phyloP scores from a whole-genome alignment of 2,797 vertebrate genomes.

The Oreortyx pictus region DNA sequence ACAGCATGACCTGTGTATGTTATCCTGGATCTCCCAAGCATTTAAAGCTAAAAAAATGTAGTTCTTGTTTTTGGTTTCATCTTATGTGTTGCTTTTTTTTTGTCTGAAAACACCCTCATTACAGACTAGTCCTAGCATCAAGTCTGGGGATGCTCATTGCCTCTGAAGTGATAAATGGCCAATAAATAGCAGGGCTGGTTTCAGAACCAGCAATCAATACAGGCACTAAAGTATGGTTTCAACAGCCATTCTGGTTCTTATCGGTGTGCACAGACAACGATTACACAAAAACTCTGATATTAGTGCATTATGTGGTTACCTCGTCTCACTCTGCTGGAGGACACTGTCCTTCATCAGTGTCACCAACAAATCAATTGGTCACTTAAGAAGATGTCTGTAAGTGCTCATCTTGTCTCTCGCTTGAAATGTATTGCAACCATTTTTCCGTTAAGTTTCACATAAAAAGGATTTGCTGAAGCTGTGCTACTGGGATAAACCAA shows the following conservation, averaged over 20 bases:
- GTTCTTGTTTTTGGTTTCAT: conserved; percentile 49
- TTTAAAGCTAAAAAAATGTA: conserved; percentile 24
- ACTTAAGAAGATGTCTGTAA: conserved; percentile 42
- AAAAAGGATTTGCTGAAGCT: conserved; percentile 65
- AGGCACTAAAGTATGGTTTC: conserved; percentile 55
- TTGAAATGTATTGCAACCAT: conserved; percentile 48
- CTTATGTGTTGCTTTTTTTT: conserved; percentile 15
- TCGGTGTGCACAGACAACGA: conserved; percentile 65
- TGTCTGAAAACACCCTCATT: conserved; percentile 27
- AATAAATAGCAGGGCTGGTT: conserved; percentile 57
- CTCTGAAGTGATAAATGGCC: conserved; percentile 72
- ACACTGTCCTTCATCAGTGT: conserved; percentile 68
- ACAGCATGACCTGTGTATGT: not conserved
- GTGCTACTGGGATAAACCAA: conserved; percentile 54
- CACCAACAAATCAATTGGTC: conserved; percentile 70
- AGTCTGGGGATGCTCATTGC: conserved; percentile 40
- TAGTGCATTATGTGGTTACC: conserved; percentile 58
- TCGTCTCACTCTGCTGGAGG: conserved; percentile 64
- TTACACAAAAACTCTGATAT: conserved; percentile 68
- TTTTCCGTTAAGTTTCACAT: conserved; percentile 61
- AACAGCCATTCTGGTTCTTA: conserved; percentile 61
- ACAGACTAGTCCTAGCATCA: conserved; percentile 31
- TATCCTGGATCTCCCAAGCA: not conserved
- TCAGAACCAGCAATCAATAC: conserved; percentile 73
- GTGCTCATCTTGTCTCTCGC: conserved; percentile 45